Conservation (phyloP, 1,140 invertebrate species). For the Zophobas morio region DNA sequence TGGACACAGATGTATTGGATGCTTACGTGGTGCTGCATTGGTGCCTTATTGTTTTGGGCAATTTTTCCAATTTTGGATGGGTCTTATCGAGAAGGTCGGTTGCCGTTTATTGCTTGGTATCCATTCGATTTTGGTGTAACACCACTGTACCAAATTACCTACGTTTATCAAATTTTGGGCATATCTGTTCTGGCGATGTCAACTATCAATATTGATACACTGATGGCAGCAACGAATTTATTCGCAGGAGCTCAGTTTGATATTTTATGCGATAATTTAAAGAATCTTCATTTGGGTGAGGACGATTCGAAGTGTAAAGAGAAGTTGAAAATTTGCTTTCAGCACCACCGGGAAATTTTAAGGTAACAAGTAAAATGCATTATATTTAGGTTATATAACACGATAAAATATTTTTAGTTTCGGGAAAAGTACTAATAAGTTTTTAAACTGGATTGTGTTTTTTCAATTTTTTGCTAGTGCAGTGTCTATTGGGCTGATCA, state of each 20-base stretch:
- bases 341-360: neutral
- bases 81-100: neutral
- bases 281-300: neutral
- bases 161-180: neutral
- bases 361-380: neutral
- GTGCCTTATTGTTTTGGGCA: neutral
- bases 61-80: neutral
- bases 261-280: conserved; percentile 4
- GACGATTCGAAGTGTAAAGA: neutral
- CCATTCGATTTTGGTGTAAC: neutral
- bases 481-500: neutral
- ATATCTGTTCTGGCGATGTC: neutral
- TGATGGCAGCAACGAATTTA: neutral
- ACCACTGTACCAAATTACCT: neutral
- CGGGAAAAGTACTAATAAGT: neutral
- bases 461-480: neutral
- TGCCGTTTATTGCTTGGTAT: neutral
- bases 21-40: neutral
- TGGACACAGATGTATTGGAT: neutral
- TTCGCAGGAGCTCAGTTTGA: neutral
- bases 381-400: neutral
- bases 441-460: neutral
- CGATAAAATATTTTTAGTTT: neutral
- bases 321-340: neutral
- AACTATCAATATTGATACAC: neutral